Conservation (phyloP, 2,888 invertebrate genomes). For the Conus canariensis region DNA sequence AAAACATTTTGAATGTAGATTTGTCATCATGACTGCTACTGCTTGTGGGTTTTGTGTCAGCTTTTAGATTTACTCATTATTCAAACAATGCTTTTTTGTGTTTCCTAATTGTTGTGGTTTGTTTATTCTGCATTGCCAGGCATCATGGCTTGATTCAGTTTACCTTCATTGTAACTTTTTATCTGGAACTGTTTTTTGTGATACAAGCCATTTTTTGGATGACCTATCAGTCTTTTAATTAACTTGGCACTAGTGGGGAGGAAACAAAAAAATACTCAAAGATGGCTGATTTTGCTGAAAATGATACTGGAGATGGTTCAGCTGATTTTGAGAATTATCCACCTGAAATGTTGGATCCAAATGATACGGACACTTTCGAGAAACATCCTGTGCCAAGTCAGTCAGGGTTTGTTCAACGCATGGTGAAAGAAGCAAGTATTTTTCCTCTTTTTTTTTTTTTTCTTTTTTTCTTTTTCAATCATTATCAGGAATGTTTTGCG, state of each 20-base stretch:
- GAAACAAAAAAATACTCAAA: neutral
- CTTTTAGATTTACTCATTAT: too few species aligned
- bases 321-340: slow-evolving; percentile 1
- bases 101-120: neutral
- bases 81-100: too few species aligned
- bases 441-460: neutral
- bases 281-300: neutral
- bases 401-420: neutral
- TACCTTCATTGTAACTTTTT: too few species aligned
- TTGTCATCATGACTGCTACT: too few species aligned
- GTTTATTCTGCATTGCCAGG: neutral
- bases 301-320: neutral
- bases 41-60: too few species aligned
- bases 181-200: neutral
- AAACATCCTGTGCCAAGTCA: slow-evolving; percentile 21
- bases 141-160: too few species aligned
- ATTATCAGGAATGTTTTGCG: neutral
- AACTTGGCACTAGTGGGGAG: neutral
- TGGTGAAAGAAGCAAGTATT: slow-evolving; percentile 38
- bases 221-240: neutral
- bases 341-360: slow-evolving; percentile 2
- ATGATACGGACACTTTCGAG: slow-evolving; percentile 17
- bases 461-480: neutral
- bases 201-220: neutral
- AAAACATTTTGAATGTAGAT: too few species aligned